Conservation (phyloP, 1,140 invertebrate species). For the Caerostris extrusa region DNA sequence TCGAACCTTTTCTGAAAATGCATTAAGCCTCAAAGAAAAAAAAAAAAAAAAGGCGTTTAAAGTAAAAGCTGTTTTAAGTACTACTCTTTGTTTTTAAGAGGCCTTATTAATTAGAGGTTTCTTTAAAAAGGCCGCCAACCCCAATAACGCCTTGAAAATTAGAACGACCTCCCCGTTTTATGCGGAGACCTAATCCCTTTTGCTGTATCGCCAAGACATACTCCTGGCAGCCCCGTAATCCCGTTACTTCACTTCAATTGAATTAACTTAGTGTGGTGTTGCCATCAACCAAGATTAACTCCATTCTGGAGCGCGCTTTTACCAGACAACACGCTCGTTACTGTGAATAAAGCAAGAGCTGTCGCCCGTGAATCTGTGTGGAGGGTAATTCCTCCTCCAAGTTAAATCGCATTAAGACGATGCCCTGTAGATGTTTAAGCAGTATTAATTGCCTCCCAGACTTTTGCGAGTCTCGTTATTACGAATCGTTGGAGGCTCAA, state of each 20-base stretch:
- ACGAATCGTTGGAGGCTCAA: too few species aligned
- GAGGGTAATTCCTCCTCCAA: background rate
- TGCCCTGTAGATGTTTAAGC: background rate
- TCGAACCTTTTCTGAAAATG: background rate
- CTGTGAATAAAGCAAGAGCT: background rate
- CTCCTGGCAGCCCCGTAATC: background rate
- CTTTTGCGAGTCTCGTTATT: background rate
- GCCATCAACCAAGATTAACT: conserved; percentile 38
- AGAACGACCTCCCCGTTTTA: background rate
- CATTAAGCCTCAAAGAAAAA: background rate
- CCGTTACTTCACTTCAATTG: conserved; percentile 36
- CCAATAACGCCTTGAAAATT: background rate
- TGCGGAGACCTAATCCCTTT: background rate
- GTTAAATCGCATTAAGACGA: background rate
- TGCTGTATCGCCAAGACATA: background rate
- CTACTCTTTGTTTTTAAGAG: background rate
- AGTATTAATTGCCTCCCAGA: conserved; percentile 31
- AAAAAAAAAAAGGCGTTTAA: background rate
- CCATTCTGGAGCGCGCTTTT: background rate
- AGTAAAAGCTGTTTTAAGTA: background rate
- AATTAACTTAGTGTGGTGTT: background rate
- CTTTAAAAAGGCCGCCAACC: background rate
- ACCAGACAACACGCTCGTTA: background rate
- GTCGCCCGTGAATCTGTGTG: background rate
- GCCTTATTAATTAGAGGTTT: background rate